Evolutionary conservation across 1,140 invertebrate species (phyloP), one percentile per base, ranked within the genome.

Genomic region (Macrocentrus cingulum): DNA sequence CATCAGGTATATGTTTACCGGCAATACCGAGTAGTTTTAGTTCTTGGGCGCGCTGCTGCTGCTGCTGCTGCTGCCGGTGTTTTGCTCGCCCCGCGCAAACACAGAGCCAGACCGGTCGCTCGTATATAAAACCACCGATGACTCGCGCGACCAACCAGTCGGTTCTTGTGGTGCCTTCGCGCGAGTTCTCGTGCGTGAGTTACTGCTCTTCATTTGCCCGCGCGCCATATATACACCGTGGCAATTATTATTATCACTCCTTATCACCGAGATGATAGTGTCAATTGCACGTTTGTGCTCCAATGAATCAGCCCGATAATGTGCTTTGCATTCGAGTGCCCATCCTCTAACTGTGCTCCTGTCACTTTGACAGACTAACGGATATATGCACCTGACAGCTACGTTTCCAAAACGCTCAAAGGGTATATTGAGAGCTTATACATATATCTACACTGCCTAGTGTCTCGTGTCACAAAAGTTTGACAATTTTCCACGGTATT

Each of bases 361-460:
- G 29, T 48, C 42, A 48, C 34, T 48, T 56, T 56, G 54, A 56
- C 54, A 56, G 54, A 23, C 16, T 48, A 39, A 20, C 22, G 32
- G 39, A 56, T 56, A 16, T 46, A 39, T 49, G 25, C 29, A 19
- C 7, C 32, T 56, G 54, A 56, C 54, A 56, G 54, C 36, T 42
- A 46, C 19, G 37, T 16, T 48, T 56, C 49, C 9, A 16, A 45
- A 25, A 36, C 20, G 41, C 39, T 39, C 19, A 20, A 8, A 23
- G 18, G 23, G 41, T 18, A 48, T 45, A 41, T 18, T 8, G 6
- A 44, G 8, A 44, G 42, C 15, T 44, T 11, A 44, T 41, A 9
- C 19, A 32, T 32, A 29, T 15, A 8, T 32, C 8, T 16, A 7
- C 15, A n/a, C 23, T 15, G 16, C 1, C 34, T 32, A 18, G 34